phyloP scores from a whole-genome alignment of 2,888 invertebrate species.

The Laothoe populi region DNA sequence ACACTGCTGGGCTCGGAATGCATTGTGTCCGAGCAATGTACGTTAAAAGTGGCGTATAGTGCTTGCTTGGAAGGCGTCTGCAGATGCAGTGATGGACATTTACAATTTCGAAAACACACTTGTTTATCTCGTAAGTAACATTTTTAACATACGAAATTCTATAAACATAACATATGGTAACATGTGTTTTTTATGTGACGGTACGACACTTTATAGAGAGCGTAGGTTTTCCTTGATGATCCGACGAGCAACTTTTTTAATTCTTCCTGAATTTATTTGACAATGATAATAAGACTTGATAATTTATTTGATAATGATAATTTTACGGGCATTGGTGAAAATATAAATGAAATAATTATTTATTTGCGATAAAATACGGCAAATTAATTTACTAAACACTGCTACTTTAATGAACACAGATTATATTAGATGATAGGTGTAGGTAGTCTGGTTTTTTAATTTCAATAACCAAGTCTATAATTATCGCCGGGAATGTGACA shows the following conservation, averaged over 20 bases:
- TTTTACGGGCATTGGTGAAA: background rate
- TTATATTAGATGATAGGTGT: background rate
- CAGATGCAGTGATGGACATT: slow-evolving; percentile 92
- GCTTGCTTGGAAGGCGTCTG: slow-evolving; percentile 93
- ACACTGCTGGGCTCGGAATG: slow-evolving; percentile 94
- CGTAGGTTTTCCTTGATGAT: too few relatives aligned
- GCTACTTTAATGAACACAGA: background rate
- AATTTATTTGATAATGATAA: too few relatives aligned
- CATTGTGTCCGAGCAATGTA: slow-evolving; percentile 92
- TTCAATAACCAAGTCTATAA: slow-evolving; percentile 16
- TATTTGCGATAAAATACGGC: background rate
- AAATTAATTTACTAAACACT: background rate
- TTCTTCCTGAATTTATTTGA: too few relatives aligned
- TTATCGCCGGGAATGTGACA: slow-evolving; percentile 29
- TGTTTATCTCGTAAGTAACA: slow-evolving; percentile 93
- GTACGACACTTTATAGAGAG: background rate
- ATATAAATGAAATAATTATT: background rate
- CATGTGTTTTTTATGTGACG: background rate
- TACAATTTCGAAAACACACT: slow-evolving; percentile 95
- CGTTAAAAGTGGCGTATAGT: slow-evolving; percentile 94
- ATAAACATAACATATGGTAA: background rate
- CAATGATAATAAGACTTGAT: too few relatives aligned
- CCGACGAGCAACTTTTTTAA: too few relatives aligned
- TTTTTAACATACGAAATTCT: too few relatives aligned
- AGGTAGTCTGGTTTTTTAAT: slow-evolving; percentile 14